Evolutionary conservation across 64 coral and sea anemone species (phyloP).

Genomic region (Hydrozoanthus tunicans): DNA sequence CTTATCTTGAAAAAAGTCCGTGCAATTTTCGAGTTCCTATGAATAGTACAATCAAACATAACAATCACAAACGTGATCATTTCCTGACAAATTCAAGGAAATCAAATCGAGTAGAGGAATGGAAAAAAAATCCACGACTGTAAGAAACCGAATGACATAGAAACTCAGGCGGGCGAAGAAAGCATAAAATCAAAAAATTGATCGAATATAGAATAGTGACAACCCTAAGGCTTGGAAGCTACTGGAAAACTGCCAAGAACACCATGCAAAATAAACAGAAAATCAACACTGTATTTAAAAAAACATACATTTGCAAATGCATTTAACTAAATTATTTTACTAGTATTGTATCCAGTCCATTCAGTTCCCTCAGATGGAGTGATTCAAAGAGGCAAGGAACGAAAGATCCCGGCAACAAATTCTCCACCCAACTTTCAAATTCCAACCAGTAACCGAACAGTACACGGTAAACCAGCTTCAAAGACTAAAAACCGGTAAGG

Average conservation of each 20-base stretch:
- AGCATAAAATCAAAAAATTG: not conserved
- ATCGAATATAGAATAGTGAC: not conserved
- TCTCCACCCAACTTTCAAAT: not conserved
- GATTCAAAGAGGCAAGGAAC: not conserved
- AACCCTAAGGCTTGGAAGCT: not conserved
- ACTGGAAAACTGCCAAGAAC: conserved; percentile 1
- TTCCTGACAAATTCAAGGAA: not conserved
- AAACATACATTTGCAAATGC: conserved; percentile 5
- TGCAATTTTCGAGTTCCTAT: not conserved
- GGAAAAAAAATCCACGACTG: not conserved
- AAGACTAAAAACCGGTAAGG: not conserved
- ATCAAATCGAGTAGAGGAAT: not conserved
- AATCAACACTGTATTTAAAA: not conserved
- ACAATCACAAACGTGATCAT: not conserved
- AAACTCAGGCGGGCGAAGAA: not conserved
- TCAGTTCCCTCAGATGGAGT: no score
- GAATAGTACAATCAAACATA: conserved; percentile 1
- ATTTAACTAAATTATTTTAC: not conserved
- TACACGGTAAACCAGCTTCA: not conserved
- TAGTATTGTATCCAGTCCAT: no score
- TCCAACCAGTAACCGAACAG: conserved; percentile 9
- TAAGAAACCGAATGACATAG: not conserved
- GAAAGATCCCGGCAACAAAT: not conserved
- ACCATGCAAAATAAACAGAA: not conserved
- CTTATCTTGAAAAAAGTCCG: not conserved